Evolutionary conservation across 2,797 vertebrate genomes (phyloP), one percentile per base, ranked within the genome.

Genomic region (Chelon labrosus): DNA sequence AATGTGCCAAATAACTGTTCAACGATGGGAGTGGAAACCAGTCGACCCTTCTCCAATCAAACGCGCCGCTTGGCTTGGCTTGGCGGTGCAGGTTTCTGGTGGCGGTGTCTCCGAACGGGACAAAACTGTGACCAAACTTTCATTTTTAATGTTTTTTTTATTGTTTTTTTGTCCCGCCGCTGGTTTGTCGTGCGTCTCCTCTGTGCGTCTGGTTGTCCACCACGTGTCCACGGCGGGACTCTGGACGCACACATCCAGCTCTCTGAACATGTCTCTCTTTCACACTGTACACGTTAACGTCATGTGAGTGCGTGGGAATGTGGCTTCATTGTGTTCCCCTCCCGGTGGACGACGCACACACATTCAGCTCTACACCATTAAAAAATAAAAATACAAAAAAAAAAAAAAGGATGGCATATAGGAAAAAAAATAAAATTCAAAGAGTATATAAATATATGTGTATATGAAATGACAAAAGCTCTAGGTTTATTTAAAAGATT

Each of bases 401-500:
- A 27, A 27, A 27, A 27, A 83, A 75, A 81, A 91, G 82, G 85
- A 86, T 71, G 85, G 88, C 85, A 84, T 85, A 90, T 91, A 93
- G 90, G 88, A 87, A 86, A 90, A 87, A 79, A 80, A 53, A 73
- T 90, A 87, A 79, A 80, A 47, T 71, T 79, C 60, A 82, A 91
- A 88, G 80, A 89, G 90, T 89, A 92, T 91, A 92, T 89, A 91
- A 92, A 92, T 93, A 92, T 92, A 91, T 93, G 91, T 94, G 92
- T 94, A 93, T 93, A 94, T 93, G 92, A 93, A 94, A 92, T 87
- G 86, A 93, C 39, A 86, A 91, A 92, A 85, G 88, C 91, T 91
- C 82, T 94, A 91, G 92, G 90, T 92, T 93, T 94, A 94, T 95
- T 94, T 94, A 94, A 94, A 91, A 89, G 77, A 89, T 83, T 86